phyloP scores from a whole-genome alignment of 2,113 vertebrate species.

The Todiramphus saurophagus region DNA sequence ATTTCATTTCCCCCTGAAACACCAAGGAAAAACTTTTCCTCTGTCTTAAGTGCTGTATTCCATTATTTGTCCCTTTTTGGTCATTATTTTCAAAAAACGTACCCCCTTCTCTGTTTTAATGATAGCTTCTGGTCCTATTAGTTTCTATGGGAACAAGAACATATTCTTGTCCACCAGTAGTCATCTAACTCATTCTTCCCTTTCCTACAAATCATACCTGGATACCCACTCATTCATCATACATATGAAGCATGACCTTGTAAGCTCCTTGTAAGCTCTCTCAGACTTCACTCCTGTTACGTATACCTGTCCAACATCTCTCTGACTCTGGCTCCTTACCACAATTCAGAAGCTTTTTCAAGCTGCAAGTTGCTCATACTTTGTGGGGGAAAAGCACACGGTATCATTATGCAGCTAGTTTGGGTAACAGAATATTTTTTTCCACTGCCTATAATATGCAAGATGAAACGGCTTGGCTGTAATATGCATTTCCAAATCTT shows the following conservation, averaged over 20 bases:
- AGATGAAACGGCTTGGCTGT: background rate
- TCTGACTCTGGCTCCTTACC: background rate
- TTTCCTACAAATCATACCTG: background rate
- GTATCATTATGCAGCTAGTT: background rate
- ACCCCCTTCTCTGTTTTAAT: background rate
- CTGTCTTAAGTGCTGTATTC: background rate
- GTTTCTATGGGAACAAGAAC: background rate
- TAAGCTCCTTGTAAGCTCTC: background rate
- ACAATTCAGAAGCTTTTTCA: background rate
- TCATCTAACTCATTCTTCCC: background rate
- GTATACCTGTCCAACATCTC: rapidly evolving
- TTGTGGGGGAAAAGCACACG: rapidly evolving
- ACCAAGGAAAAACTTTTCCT: background rate
- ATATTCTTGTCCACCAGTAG: background rate
- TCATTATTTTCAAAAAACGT: background rate
- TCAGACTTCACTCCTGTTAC: background rate
- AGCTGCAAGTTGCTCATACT: background rate
- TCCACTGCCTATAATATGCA: background rate
- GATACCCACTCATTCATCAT: background rate
- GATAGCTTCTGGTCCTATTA: background rate
- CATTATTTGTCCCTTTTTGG: background rate
- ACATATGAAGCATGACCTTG: background rate
- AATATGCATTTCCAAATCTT: background rate
- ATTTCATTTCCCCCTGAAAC: background rate
- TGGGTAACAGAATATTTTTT: background rate